These are phyloP conservation scores for Orthosia gracilis DNA, from an alignment of 2,888 invertebrate genomes.

Conservation along the genomic window DNA sequence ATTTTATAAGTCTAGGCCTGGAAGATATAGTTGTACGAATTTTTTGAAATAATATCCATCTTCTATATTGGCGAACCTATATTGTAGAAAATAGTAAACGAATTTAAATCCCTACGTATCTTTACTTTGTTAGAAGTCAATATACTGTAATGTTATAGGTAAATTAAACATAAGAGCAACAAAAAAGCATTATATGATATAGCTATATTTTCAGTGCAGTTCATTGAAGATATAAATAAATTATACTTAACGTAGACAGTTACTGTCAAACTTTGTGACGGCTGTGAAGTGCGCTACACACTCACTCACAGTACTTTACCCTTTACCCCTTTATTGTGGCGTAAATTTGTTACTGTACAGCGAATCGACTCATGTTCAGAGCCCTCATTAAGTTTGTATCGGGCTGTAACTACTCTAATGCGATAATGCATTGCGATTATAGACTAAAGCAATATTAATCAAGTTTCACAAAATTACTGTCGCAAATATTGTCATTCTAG, in stretches of 20 bases:
- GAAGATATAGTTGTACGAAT: no score
- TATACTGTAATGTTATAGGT: not conserved
- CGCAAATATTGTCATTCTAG: not conserved
- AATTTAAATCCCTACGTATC: not conserved
- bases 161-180: not conserved
- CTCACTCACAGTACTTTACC: no score
- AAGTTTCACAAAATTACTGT: conserved; percentile 5
- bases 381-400: no score
- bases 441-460: conserved; percentile 3
- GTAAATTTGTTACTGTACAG: no score
- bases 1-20: not conserved
- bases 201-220: not conserved
- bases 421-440: not conserved
- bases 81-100: not conserved
- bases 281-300: no score
- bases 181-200: not conserved
- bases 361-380: no score
- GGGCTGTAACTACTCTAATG: no score
- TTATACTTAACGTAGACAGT: no score
- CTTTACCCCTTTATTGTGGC: no score
- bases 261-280: no score
- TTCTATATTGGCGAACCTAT: not conserved
- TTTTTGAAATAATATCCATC: not conserved
- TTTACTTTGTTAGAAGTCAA: not conserved
- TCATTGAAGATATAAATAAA: not conserved